phyloP scores from a whole-genome alignment of 1,140 invertebrate species.

The Aphidius ervi region DNA sequence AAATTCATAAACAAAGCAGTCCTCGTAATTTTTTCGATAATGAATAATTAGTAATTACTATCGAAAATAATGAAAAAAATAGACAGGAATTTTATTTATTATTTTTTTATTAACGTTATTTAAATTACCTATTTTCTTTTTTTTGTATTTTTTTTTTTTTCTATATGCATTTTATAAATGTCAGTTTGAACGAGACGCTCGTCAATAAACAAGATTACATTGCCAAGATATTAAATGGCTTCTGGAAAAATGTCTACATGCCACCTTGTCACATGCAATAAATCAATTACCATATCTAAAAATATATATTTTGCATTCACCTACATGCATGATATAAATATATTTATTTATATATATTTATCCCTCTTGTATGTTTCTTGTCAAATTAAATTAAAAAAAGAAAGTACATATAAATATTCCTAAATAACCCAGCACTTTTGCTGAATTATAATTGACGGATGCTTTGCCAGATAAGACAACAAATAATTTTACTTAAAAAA shows the following conservation, averaged over 20 bases:
- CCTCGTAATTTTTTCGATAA: constrained; percentile 4
- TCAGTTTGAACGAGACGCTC: too few relatives aligned
- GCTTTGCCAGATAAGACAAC: too few relatives aligned
- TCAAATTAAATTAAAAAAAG: too few relatives aligned
- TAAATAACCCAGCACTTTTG: neutral
- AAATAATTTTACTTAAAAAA: neutral
- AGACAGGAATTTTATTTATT: neutral
- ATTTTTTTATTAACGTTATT: neutral
- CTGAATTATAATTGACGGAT: neutral
- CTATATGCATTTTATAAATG: too few relatives aligned
- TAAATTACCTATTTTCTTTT: neutral
- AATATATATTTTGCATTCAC: constrained; percentile 3
- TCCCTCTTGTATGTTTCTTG: too few relatives aligned
- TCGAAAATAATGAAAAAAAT: neutral
- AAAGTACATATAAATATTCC: too few relatives aligned
- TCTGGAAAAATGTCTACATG: constrained; percentile 2
- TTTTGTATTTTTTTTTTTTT: neutral
- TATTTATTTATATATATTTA: too few relatives aligned
- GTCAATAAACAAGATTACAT: too few relatives aligned
- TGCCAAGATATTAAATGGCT: neutral
- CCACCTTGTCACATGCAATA: constrained; percentile 4
- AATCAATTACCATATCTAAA: neutral
- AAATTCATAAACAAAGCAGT: constrained; percentile 7
- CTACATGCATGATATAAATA: constrained; percentile 6
- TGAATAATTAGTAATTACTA: too few relatives aligned